Conservation (phyloP, 1,140 invertebrate genomes). For the Coelopa frigida region DNA sequence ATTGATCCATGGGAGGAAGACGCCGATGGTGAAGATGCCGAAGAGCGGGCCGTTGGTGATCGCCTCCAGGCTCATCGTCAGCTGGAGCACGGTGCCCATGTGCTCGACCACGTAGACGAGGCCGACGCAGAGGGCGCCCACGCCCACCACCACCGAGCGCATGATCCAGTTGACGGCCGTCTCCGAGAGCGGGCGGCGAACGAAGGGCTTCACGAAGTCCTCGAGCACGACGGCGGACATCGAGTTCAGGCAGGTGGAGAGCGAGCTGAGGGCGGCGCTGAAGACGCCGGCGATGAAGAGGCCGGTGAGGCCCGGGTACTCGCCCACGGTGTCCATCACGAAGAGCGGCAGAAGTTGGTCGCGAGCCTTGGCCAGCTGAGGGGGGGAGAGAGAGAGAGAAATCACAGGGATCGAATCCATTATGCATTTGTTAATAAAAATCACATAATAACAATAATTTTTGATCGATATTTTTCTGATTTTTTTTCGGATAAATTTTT, state of each 20-base stretch:
- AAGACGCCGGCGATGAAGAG: constrained; percentile 64
- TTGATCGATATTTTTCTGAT: too few species aligned
- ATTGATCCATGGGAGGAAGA: constrained; percentile 65
- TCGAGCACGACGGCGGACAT: constrained; percentile 71
- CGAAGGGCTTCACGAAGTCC: constrained; percentile 52
- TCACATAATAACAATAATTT: too few species aligned
- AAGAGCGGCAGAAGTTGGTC: constrained; percentile 54
- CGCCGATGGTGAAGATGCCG: constrained; percentile 67
- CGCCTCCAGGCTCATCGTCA: constrained; percentile 51
- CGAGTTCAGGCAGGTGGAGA: constrained; percentile 74
- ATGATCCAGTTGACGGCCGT: constrained; percentile 50
- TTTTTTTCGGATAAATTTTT: too few species aligned
- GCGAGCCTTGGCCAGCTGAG: constrained; percentile 48
- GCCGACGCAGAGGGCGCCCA: constrained; percentile 49
- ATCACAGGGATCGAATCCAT: too few species aligned
- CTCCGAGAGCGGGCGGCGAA: constrained; percentile 45
- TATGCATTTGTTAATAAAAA: too few species aligned
- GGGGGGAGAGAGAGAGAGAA: too few species aligned
- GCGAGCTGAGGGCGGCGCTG: constrained; percentile 61
- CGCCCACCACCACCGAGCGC: constrained; percentile 50
- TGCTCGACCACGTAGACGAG: constrained; percentile 53
- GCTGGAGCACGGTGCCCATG: constrained; percentile 47
- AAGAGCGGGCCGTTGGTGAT: constrained; percentile 65
- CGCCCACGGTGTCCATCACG: constrained; percentile 58
- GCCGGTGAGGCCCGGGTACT: constrained; percentile 55